Evolutionary conservation across 1,140 invertebrate genomes (phyloP), one percentile per base, ranked within the genome.

Genomic region (Zaprionus africanus): DNA sequence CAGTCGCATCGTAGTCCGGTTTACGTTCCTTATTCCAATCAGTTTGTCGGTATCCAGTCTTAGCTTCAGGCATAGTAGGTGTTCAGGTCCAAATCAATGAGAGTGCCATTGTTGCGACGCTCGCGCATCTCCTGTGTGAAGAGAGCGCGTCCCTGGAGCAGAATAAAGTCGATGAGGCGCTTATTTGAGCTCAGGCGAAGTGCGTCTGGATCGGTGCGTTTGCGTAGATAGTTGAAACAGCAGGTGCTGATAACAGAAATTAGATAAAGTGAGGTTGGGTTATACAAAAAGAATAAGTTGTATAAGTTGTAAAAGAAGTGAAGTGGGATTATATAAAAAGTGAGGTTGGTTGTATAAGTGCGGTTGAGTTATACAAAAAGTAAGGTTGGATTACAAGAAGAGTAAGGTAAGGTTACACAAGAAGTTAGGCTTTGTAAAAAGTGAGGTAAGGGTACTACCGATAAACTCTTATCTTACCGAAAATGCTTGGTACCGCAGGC

Each of bases 401-500:
- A 31, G 31, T 34, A 9, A 34, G 9, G 9, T 31, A 2, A 3
- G 28, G 28, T 34, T 34, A 11, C 3, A 34, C 31, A 34, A 34
- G 31, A 34, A 11, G 31, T 11, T 3, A 34, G 31, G 9, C 0
- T 11, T 3, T 11, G 31, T 3, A 11, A 34, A 9, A 34, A 34
- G 9, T 34, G 9, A 11, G 31, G 31, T 31, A 11, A 11, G 31
- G 9, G 9, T 31, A 9, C 31, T 11, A 31, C 11, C 31, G 9
- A 31, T 31, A 31, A 41, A 19, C 11, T 22, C 2, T 9, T 34
- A 12, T 46, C 71, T 77, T 56, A 92, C 69, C 94, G 82, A 81
- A 94, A 94, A 60, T 94, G 93, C 26, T 94, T 92, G 0, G 94
- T 94, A n/a, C 94, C 94, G 53, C 94, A 94, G 1, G 94, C 93